Base-by-base conservation (phyloP, 2,797 vertebrate genomes). In the Merluccius polli region DNA sequence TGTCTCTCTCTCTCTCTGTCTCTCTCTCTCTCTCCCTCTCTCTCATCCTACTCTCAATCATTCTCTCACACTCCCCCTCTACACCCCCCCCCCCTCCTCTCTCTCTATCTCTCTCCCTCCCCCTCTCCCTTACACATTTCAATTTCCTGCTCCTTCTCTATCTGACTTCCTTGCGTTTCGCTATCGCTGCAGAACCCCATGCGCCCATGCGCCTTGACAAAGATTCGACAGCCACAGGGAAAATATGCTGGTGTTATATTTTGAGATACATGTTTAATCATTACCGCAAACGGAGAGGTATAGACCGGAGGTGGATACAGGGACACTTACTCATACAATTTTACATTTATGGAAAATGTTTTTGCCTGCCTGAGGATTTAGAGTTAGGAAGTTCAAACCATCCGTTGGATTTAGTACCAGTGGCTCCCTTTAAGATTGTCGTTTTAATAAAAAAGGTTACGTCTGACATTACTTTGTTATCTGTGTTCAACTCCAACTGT, bases 331-430 rank as follows among this genome's bases (percentile, higher is more conserved):
- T 73, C 78, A 7, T 27, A 2, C 59, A 63, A 27, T n/a, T 59
- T 11, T 11, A 16, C 80, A 81, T 73, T 69, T 77, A 84, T 80
- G 74, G 74, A 81, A 82, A 79, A 75, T 8, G 18, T 21, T n/a
- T 52, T 52, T 52, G 52, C 52, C 8, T 24, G 16, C 44, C 44
- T 48, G 44, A 48, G 52, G 21, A 59, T 59, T 63, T 63, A n/a
- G 9, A 59, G 48, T 27, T 8, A 12, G 59, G 59, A 11, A 24
- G 7, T 63, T 63, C 59, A 27, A 11, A 63, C n/a, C 59, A n/a
- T 63, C 59, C 24, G 9, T 10, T 63, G 10, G 8, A 27, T 63
- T 63, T 63, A 63, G 8, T 27, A 10, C 52, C 52, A 27, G 52
- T 4, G 11, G 59, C 24, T 59, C 21, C 21, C 8, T 63, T 63